Conservation (phyloP, 2,113 vertebrate species). For the Polypterus bichir region DNA sequence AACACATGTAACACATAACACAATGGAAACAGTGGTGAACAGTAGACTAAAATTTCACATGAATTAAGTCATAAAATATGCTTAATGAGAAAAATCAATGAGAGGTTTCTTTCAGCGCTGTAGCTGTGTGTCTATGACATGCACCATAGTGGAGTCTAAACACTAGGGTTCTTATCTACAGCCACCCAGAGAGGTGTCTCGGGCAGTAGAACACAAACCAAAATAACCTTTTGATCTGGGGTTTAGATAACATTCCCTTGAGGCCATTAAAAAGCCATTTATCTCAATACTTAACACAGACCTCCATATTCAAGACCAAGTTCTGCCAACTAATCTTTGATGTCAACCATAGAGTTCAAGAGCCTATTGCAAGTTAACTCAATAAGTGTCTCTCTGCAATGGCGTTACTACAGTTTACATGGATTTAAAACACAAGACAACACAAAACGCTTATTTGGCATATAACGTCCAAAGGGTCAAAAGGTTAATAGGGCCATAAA, state of each 20-base stretch:
- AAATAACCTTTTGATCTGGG: constrained; percentile 28
- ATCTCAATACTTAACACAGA: constrained; percentile 44
- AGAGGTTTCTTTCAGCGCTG: constrained; percentile 21
- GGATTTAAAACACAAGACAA: not conserved
- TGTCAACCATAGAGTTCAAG: constrained; percentile 20
- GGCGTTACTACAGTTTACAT: too few relatives aligned
- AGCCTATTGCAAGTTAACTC: constrained; percentile 26
- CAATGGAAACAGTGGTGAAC: not conserved
- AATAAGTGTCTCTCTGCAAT: constrained; percentile 8
- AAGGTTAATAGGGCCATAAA: not conserved
- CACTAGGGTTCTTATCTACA: constrained; percentile 18
- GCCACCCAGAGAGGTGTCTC: constrained; percentile 25
- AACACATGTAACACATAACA: too few relatives aligned
- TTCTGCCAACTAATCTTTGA: constrained; percentile 29
- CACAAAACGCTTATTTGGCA: not conserved
- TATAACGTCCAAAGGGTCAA: not conserved
- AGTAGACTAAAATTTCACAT: constrained; percentile 1
- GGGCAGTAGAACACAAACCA: constrained; percentile 14
- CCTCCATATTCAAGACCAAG: constrained; percentile 32
- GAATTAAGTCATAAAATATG: not conserved
- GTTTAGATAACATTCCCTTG: constrained; percentile 25
- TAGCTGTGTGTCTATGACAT: constrained; percentile 17
- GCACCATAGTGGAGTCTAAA: constrained; percentile 24
- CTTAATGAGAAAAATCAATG: constrained; percentile 23
- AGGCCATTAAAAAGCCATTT: constrained; percentile 37